A percentile compares a stretch with the other conserved stretches of the same genome.
Conservation (phyloP, 2,888 invertebrate species). For the Tupiocoris notatus region DNA sequence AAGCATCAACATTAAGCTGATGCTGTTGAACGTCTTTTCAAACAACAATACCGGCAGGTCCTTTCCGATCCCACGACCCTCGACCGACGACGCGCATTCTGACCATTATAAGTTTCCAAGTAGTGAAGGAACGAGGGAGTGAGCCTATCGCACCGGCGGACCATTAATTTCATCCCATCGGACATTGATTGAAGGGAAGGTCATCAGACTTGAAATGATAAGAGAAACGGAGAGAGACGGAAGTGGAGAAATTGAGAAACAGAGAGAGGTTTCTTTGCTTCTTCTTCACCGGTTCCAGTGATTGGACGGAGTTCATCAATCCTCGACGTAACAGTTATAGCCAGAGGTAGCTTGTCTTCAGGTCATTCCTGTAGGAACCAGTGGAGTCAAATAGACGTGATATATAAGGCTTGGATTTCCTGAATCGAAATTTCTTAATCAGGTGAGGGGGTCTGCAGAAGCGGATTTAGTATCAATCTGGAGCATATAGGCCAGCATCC, state of each 20-base stretch:
- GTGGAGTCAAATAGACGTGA: no score
- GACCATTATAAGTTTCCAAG: not conserved
- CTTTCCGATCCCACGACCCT: no score
- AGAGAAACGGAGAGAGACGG: slow-evolving; percentile 10
- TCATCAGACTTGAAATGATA: slow-evolving; percentile 23
- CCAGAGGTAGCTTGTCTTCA: no score
- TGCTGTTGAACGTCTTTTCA: no score
- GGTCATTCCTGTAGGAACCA: no score
- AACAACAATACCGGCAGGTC: no score
- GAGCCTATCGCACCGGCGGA: not conserved
- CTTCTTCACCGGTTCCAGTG: not conserved
- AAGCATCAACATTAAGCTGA: no score
- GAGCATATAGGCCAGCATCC: no score
- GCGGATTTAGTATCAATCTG: no score
- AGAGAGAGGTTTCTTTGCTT: not conserved
- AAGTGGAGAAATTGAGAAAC: not conserved
- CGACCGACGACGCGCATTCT: not conserved
- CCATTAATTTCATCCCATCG: slow-evolving; percentile 29
- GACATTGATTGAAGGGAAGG: slow-evolving; percentile 36
- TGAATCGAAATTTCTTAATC: no score
- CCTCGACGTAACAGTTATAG: not conserved
- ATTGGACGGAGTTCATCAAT: not conserved
- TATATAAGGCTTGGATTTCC: no score
- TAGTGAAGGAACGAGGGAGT: not conserved
- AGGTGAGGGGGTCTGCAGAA: no score